These are phyloP conservation scores for Microtus oregoni DNA, from an alignment of 2,113 vertebrate species.

Conservation along the genomic window DNA sequence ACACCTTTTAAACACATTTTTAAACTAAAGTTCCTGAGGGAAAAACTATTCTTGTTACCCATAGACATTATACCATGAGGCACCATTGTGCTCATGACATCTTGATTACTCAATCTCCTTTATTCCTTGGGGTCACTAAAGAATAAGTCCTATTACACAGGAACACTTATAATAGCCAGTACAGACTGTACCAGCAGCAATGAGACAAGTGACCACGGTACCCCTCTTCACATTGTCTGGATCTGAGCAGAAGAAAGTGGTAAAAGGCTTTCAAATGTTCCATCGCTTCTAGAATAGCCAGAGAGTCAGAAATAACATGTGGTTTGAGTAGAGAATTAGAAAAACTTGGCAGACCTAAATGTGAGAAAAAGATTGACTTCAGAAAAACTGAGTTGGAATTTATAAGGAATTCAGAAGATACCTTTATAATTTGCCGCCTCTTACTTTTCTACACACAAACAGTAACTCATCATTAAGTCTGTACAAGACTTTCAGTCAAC, in stretches of 20 bases:
- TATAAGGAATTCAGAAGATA: neutral
- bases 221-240: neutral
- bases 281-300: slow-evolving; percentile 4
- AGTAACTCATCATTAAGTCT: slow-evolving; percentile 32
- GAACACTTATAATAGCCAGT: neutral
- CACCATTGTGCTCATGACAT: neutral
- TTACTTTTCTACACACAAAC: slow-evolving; percentile 8
- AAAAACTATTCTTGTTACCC: neutral
- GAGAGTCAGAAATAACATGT: slow-evolving; percentile 8
- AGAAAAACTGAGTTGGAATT: slow-evolving; percentile 3
- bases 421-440: neutral
- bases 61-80: neutral
- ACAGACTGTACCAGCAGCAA: neutral
- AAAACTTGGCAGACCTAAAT: slow-evolving; percentile 15
- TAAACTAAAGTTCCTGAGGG: neutral
- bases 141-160: neutral
- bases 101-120: neutral
- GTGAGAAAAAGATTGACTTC: slow-evolving; percentile 20
- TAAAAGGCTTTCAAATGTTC: slow-evolving; percentile 41
- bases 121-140: neutral
- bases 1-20: neutral
- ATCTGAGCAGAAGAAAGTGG: neutral
- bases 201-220: neutral
- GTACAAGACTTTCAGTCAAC: neutral
- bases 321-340: slow-evolving; percentile 52